phyloP scores from a whole-genome alignment of 1,140 invertebrate genomes.

The Lordiphosa clarofinis region DNA sequence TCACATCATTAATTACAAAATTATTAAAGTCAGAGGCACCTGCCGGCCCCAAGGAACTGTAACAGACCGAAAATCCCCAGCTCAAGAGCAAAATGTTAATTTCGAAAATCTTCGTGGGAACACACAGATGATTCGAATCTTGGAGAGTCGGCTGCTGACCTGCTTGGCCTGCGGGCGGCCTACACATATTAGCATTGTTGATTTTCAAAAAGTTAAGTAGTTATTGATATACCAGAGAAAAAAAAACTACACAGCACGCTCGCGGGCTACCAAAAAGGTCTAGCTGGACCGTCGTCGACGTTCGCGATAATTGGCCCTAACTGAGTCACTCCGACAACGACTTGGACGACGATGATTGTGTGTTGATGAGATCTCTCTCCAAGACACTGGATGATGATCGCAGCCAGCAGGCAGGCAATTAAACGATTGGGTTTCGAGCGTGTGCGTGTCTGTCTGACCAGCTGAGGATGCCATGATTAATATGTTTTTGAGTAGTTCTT shows the following conservation, averaged over 20 bases:
- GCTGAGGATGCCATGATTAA: conserved; percentile 61
- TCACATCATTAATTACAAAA: conserved; percentile 78
- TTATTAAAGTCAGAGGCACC: conserved; percentile 42
- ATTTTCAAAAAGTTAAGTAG: conserved; percentile 47
- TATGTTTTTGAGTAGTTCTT: conserved; percentile 75
- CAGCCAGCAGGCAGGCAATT: conserved; percentile 43
- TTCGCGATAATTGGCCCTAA: conserved; percentile 45
- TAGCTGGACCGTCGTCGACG: conserved; percentile 10
- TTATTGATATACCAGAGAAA: conserved; percentile 45
- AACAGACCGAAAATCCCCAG: conserved; percentile 42
- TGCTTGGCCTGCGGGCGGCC: conserved; percentile 65
- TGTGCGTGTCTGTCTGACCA: conserved; percentile 29
- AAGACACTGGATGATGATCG: background rate
- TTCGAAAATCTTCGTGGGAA: conserved; percentile 74
- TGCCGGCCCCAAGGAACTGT: conserved; percentile 67
- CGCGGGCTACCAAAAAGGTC: conserved; percentile 10
- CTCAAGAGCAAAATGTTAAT: conserved; percentile 66
- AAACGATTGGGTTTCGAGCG: conserved; percentile 59
- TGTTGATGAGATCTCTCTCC: conserved; percentile 14
- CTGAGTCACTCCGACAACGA: conserved; percentile 37
- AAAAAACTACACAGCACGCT: conserved; percentile 10
- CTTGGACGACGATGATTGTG: conserved; percentile 10
- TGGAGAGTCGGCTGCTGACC: conserved; percentile 27
- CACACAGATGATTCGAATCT: conserved; percentile 23
- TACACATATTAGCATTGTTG: conserved; percentile 71